Percentiles rank a stretch among this genome's conserved stretches.
Evolutionary conservation across 1,140 invertebrate genomes (phyloP).

Genomic region (Vanessa atalanta): DNA sequence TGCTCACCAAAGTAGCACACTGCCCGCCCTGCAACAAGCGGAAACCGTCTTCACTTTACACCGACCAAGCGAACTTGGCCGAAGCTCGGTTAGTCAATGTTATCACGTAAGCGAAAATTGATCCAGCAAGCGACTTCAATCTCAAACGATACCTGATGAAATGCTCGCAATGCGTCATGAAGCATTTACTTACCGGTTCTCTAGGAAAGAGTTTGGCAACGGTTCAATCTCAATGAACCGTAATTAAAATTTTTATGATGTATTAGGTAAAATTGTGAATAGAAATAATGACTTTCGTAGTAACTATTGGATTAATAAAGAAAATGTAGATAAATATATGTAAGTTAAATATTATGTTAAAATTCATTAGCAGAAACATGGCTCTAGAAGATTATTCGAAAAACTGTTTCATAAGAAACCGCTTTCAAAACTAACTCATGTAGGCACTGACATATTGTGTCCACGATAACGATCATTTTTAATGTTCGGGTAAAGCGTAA

Average conservation of each 20-base stretch:
- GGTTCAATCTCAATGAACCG: background rate
- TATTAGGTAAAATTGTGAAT: background rate
- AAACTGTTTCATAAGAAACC: too few relatives aligned
- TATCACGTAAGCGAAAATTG: conserved; percentile 15
- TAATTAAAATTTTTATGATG: background rate
- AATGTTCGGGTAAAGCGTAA: too few relatives aligned
- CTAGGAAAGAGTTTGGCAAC: background rate
- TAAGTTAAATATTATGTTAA: too few relatives aligned
- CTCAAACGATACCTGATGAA: conserved; percentile 23
- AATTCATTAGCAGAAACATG: too few relatives aligned
- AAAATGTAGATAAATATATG: too few relatives aligned
- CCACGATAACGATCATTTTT: too few relatives aligned
- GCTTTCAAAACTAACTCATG: too few relatives aligned
- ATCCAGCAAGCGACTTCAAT: conserved; percentile 27
- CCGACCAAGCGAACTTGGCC: conserved; percentile 35
- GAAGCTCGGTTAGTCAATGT: conserved; percentile 32
- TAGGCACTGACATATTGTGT: too few relatives aligned
- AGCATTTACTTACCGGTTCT: conserved; percentile 30
- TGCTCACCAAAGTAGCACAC: conserved; percentile 94
- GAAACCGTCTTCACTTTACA: conserved; percentile 86
- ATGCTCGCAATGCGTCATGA: conserved; percentile 20
- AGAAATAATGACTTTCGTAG: background rate
- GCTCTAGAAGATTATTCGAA: too few relatives aligned
- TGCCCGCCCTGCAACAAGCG: conserved; percentile 79
- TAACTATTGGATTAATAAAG: too few relatives aligned